Evolutionary conservation across 2,113 vertebrate species (phyloP), one percentile per base, ranked within the genome.

Genomic region (Gobiocypris rarus): DNA sequence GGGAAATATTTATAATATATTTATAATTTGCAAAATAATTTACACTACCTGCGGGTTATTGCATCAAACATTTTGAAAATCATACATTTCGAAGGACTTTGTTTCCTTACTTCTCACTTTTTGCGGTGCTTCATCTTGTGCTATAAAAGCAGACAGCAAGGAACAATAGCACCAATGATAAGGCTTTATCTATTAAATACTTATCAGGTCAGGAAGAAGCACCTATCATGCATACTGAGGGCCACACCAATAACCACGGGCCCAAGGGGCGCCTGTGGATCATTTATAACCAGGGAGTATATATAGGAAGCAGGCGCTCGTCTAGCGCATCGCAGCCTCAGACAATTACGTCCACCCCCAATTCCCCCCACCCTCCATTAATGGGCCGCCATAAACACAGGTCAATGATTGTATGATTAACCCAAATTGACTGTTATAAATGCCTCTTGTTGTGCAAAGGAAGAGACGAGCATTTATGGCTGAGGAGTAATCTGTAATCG

Each of bases 341-440:
- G 80, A 88, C 85, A 88, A 84, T 74, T 77, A 77, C 77, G 54
- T 76, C 45, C 84, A 82, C 71, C 63, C 86, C 61, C 43, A 43
- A 10, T 50, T 26, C 31, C 38, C 58, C 80, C 5, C 50, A 54
- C 52, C 84, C 82, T 71, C 86, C 85, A 88, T 89, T 89, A 89
- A 89, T 87, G 76, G 82, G 69, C 70, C 41, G 43, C 70, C 83
- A 88, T 88, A 83, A 85, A 89, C 77, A 79, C 48, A 48, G 65
- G 82, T 87, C 83, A 90, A 84, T 91, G 81, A 89, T 89, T 89
- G 84, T 87, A 84, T 89, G 87, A 89, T 90, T 73, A 86, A 88
- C 86, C 84, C 85, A 79, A 86, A 87, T 88, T 84, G 86, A 86
- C 86, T 74, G 84, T 79, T 77, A 88, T 90, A 89, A 89, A 90